Evolutionary conservation across 2,797 vertebrate genomes (phyloP).

Genomic region (Anniella stebbinsi): DNA sequence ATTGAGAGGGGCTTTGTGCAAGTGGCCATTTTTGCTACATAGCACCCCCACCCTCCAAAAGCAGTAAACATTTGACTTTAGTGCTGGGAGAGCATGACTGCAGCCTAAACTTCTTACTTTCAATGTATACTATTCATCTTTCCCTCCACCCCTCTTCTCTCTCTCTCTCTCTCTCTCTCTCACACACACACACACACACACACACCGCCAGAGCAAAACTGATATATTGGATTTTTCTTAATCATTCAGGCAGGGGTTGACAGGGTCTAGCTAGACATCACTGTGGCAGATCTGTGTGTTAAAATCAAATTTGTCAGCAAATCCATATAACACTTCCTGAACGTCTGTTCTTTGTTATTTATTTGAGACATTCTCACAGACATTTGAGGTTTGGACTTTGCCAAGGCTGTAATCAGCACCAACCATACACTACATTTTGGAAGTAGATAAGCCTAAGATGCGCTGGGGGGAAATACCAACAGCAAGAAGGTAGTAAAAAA

Average conservation of each 20-base stretch:
- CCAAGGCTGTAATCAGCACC: neutral
- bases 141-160: no score
- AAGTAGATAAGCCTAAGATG: neutral
- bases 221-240: neutral
- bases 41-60: no score
- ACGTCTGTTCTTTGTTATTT: neutral
- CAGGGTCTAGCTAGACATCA: neutral
- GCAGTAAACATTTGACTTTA: neutral
- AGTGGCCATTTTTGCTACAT: neutral
- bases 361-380: neutral
- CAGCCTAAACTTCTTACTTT: no score
- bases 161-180: no score
- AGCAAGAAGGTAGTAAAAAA: neutral
- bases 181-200: no score
- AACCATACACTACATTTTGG: neutral
- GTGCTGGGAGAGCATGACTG: no score
- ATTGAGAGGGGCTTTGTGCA: neutral
- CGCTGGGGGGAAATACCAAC: neutral
- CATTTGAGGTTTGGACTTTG: neutral
- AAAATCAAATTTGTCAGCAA: neutral
- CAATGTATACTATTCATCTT: no score
- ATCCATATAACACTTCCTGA: neutral
- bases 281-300: neutral
- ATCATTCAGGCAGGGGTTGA: neutral
- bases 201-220: no score